Evolutionary conservation across 1,140 invertebrate species (phyloP).

Genomic region (Aricia agestis): DNA sequence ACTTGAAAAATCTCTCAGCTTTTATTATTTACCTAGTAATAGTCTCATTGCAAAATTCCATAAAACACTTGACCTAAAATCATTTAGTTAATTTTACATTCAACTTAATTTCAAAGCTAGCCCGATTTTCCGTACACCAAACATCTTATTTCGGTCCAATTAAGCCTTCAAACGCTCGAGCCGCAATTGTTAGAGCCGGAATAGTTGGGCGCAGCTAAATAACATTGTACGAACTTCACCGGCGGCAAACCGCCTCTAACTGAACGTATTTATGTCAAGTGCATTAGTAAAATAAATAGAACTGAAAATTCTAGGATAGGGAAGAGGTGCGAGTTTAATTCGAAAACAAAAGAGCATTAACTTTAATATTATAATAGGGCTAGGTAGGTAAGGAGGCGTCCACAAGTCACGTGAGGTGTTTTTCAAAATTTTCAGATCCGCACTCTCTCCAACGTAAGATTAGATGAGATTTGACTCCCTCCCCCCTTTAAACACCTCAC

Average conservation of each 20-base stretch:
- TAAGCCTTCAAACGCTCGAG: conserved; percentile 2
- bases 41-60: too few relatives aligned
- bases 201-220: conserved; percentile 11
- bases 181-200: background rate
- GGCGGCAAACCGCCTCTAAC: background rate
- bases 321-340: background rate
- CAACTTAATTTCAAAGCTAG: background rate
- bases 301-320: background rate
- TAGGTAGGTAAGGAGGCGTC: too few relatives aligned
- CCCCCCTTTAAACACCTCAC: too few relatives aligned
- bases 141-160: conserved; percentile 8
- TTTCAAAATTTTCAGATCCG: too few relatives aligned
- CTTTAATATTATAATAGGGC: too few relatives aligned
- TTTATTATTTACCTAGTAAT: too few relatives aligned
- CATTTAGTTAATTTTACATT: too few relatives aligned
- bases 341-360: too few relatives aligned
- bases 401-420: too few relatives aligned
- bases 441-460: conserved; percentile 32
- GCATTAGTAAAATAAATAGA: background rate
- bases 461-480: conserved; percentile 28
- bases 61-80: too few relatives aligned
- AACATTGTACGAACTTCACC: conserved; percentile 5
- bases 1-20: too few relatives aligned
- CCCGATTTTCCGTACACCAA: background rate
- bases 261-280: background rate